A percentile compares a stretch with the other conserved stretches of the same genome.
Conservation (phyloP, 2,888 invertebrate genomes). For the Ophion costatus region DNA sequence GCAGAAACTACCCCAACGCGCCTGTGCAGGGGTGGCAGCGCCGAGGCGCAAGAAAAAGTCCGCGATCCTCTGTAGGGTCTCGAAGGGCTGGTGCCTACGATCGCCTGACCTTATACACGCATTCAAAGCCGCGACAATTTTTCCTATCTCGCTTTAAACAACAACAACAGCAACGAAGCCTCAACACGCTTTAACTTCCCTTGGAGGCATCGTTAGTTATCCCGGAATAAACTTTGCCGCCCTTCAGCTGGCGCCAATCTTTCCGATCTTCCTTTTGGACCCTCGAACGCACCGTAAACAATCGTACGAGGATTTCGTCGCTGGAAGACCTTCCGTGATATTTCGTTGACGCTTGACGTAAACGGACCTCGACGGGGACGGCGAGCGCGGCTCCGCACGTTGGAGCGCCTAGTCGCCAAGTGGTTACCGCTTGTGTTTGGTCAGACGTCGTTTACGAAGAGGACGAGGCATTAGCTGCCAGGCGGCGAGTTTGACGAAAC, state of each 20-base stretch:
- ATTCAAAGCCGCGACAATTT: slow-evolving; percentile 54
- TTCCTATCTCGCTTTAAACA: slow-evolving; percentile 15
- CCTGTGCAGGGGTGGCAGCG: slow-evolving; percentile 79
- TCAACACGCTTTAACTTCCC: neutral
- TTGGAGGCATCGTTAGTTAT: neutral
- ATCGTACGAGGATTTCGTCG: neutral
- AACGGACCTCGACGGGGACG: neutral
- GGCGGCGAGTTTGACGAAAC: neutral
- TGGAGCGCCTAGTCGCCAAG: slow-evolving; percentile 44
- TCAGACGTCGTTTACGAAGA: slow-evolving; percentile 14
- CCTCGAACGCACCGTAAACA: too few relatives aligned
- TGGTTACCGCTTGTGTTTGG: slow-evolving; percentile 31
- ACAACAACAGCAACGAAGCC: neutral
- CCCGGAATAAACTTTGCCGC: too few relatives aligned
- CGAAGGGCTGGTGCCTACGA: slow-evolving; percentile 76
- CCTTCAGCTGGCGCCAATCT: too few relatives aligned
- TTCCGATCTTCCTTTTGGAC: too few relatives aligned
- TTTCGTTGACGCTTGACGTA: neutral
- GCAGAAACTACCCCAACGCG: slow-evolving; percentile 77
- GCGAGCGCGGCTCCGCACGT: slow-evolving; percentile 6
- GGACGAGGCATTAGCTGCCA: neutral
- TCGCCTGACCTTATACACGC: slow-evolving; percentile 65
- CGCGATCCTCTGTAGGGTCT: slow-evolving; percentile 71
- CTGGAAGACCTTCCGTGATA: neutral
- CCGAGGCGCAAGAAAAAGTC: slow-evolving; percentile 78